A percentile compares a stretch with the other conserved stretches of the same genome.
Evolutionary conservation across 2,797 vertebrate genomes (phyloP).

Genomic region (Schizopygopsis malacanthus): DNA sequence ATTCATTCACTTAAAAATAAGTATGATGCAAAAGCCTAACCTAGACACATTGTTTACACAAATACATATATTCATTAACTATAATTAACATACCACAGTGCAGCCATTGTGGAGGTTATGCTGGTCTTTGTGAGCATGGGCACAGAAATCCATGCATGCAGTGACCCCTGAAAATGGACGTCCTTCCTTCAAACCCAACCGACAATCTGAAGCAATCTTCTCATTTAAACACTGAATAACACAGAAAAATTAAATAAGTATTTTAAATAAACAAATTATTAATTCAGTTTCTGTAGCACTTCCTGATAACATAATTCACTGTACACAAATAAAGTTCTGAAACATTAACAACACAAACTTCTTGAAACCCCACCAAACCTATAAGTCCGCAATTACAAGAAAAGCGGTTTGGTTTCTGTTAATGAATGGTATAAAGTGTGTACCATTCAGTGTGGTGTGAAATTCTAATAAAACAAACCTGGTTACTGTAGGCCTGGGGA

Average conservation of each 20-base stretch:
- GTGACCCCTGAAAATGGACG: slow-evolving; percentile 96
- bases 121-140: slow-evolving; percentile 98
- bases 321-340: neutral
- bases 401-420: neutral
- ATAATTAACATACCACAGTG: slow-evolving; percentile 86
- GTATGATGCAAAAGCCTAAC: neutral
- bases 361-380: neutral
- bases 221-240: slow-evolving; percentile 86
- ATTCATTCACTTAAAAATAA: neutral
- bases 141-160: slow-evolving; percentile 99
- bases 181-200: slow-evolving; percentile 92
- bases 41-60: neutral
- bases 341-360: neutral
- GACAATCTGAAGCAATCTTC: slow-evolving; percentile 87
- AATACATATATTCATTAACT: neutral
- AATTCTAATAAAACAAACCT: slow-evolving; percentile 78
- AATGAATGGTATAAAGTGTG: neutral
- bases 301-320: neutral
- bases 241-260: slow-evolving; percentile 21
- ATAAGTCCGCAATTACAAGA: neutral
- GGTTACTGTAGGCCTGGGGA: slow-evolving; percentile 95
- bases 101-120: slow-evolving; percentile 98
- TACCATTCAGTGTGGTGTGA: neutral
- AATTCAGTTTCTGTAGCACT: neutral
- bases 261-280: neutral